Percentiles rank a stretch among this genome's conserved stretches.
These are phyloP conservation scores for Podilymbus podiceps DNA, from an alignment of 2,113 vertebrate species.

Conservation along the genomic window DNA sequence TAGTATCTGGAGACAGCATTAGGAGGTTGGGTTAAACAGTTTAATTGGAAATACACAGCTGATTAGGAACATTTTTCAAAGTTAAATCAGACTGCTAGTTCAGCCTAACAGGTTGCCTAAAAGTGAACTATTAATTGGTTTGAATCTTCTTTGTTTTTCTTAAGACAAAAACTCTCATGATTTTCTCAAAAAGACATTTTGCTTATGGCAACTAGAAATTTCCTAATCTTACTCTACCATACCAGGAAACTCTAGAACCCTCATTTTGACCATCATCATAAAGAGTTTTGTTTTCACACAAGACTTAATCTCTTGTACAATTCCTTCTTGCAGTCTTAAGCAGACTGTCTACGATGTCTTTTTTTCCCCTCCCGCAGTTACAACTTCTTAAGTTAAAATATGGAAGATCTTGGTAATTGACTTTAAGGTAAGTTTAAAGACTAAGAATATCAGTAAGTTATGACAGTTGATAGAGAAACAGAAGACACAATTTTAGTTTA, in stretches of 20 bases:
- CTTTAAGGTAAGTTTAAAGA: not conserved
- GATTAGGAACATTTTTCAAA: not conserved
- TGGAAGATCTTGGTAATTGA: not conserved
- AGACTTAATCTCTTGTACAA: not conserved
- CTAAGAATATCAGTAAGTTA: not conserved
- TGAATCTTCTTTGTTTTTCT: not conserved
- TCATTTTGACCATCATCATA: not conserved
- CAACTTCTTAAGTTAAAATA: not conserved
- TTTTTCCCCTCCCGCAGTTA: not conserved
- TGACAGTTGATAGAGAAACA: not conserved
- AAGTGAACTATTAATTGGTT: not conserved
- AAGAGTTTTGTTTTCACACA: not conserved
- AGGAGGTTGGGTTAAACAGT: not conserved
- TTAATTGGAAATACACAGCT: not conserved
- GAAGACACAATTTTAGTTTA: not conserved
- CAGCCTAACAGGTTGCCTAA: not conserved
- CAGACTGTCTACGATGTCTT: not conserved
- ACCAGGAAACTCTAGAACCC: not conserved
- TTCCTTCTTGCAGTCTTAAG: not conserved
- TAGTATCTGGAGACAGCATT: constrained; percentile 61
- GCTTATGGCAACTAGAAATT: not conserved
- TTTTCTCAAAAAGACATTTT: not conserved
- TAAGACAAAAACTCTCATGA: not conserved
- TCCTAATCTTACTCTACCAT: not conserved
- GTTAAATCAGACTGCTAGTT: not conserved